Percentiles rank a stretch among this genome's conserved stretches.
These are phyloP conservation scores for Amiota minor DNA, from an alignment of 2,888 invertebrate genomes.

Conservation along the genomic window DNA sequence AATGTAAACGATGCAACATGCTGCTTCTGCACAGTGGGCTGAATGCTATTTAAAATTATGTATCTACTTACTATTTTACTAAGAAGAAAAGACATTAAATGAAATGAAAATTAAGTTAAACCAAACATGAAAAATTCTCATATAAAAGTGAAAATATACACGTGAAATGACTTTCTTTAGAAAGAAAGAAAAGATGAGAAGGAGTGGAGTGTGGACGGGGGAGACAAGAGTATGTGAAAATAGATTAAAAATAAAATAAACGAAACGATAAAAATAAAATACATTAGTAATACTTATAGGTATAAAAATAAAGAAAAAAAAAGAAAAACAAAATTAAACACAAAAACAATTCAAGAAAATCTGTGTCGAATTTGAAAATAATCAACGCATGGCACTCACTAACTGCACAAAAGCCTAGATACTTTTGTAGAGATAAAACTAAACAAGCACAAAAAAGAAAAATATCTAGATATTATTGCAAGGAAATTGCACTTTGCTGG, in stretches of 20 bases:
- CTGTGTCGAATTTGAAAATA: constrained; percentile 68
- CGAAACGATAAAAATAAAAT: constrained; percentile 56
- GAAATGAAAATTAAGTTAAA: neutral
- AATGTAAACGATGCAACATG: neutral
- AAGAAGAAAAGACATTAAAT: neutral
- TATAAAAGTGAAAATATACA: constrained; percentile 22
- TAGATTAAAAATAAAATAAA: neutral
- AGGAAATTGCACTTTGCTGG: constrained; percentile 10
- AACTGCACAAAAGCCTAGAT: constrained; percentile 30
- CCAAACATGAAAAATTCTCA: neutral
- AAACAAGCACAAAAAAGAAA: neutral
- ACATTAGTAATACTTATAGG: constrained; percentile 22
- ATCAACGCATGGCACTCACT: constrained; percentile 43
- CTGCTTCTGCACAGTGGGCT: constrained; percentile 14
- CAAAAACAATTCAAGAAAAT: constrained; percentile 62
- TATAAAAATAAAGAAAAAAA: constrained; percentile 9
- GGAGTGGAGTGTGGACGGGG: too few relatives aligned
- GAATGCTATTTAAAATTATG: neutral
- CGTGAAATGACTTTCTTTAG: neutral
- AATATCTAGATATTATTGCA: constrained; percentile 1
- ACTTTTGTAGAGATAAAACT: neutral
- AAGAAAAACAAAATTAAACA: constrained; percentile 41
- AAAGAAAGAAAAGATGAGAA: neutral
- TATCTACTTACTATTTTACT: neutral
- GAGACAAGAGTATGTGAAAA: neutral